A percentile compares a stretch with the other conserved stretches of the same genome.
phyloP scores from a whole-genome alignment of 2,888 invertebrate species.

The Trachelus iudaicus region DNA sequence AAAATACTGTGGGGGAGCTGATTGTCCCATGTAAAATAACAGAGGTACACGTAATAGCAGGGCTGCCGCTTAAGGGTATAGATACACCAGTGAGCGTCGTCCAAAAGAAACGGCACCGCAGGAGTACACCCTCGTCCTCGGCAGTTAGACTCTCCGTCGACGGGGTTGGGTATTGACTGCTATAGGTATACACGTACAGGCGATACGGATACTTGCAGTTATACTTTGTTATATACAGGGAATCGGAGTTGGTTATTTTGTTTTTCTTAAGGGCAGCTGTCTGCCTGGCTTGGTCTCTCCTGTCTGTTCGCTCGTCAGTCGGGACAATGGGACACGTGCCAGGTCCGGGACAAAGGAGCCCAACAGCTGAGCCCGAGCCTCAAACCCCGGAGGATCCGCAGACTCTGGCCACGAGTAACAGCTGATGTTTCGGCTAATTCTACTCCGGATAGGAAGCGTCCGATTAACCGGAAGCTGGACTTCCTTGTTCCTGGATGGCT shows the following conservation, averaged over 20 bases:
- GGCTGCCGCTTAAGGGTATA: background rate
- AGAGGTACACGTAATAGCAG: background rate
- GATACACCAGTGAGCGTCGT: background rate
- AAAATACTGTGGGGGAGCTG: background rate
- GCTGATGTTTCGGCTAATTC: background rate
- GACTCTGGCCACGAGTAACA: background rate
- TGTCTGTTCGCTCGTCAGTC: slow-evolving; percentile 30
- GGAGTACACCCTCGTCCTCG: background rate
- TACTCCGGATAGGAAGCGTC: background rate
- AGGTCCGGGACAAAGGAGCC: background rate
- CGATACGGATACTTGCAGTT: background rate
- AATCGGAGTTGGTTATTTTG: background rate
- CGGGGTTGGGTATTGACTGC: background rate
- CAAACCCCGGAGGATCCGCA: background rate
- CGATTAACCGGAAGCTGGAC: background rate
- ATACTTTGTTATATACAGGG: background rate
- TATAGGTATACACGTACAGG: background rate
- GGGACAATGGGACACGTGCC: slow-evolving; percentile 45
- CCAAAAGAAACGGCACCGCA: background rate
- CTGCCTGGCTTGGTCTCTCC: slow-evolving; percentile 24
- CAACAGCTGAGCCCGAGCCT: slow-evolving; percentile 15
- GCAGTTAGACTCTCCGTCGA: background rate
- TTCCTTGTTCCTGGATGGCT: background rate
- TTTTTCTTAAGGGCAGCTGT: slow-evolving; percentile 1
- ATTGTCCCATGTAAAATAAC: background rate